Conservation (phyloP, 2,797 vertebrate genomes). For the Rhyacichthys aspro region DNA sequence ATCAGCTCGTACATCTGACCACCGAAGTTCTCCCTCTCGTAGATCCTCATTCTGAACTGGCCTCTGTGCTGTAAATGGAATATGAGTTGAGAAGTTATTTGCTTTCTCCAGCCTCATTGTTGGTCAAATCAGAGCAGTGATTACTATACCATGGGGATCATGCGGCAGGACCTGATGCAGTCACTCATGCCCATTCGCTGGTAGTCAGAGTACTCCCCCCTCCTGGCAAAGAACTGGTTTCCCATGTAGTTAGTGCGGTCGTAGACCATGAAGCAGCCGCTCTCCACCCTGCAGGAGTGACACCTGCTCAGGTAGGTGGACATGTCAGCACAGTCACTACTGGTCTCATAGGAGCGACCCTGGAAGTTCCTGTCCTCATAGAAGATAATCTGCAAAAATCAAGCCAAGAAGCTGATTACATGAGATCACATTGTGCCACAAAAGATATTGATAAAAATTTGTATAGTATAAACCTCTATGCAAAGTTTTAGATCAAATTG, state of each 20-base stretch:
- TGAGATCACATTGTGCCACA: no score
- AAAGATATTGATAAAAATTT: no score
- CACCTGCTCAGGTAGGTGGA: constrained; percentile 74
- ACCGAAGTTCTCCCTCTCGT: constrained; percentile 71
- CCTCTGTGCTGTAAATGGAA: constrained; percentile 68
- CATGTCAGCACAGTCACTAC: constrained; percentile 74
- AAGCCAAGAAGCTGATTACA: constrained; percentile 2
- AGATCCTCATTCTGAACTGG: constrained; percentile 73
- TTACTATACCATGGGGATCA: constrained; percentile 72
- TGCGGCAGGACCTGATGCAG: constrained; percentile 72
- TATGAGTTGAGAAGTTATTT: neutral
- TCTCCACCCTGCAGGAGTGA: constrained; percentile 77
- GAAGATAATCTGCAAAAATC: constrained; percentile 75
- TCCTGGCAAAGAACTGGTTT: constrained; percentile 74
- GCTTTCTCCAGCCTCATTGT: neutral
- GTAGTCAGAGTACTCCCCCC: constrained; percentile 77
- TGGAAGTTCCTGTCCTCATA: constrained; percentile 82
- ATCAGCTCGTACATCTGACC: constrained; percentile 64
- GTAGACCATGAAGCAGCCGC: constrained; percentile 80
- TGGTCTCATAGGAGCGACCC: constrained; percentile 77
- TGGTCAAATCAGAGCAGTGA: constrained; percentile 1
- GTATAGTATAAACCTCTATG: no score
- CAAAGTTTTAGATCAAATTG: neutral
- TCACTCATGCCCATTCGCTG: constrained; percentile 72
- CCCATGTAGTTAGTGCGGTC: constrained; percentile 72